phyloP scores from a whole-genome alignment of 2,113 vertebrate species.

The Meriones unguiculatus region DNA sequence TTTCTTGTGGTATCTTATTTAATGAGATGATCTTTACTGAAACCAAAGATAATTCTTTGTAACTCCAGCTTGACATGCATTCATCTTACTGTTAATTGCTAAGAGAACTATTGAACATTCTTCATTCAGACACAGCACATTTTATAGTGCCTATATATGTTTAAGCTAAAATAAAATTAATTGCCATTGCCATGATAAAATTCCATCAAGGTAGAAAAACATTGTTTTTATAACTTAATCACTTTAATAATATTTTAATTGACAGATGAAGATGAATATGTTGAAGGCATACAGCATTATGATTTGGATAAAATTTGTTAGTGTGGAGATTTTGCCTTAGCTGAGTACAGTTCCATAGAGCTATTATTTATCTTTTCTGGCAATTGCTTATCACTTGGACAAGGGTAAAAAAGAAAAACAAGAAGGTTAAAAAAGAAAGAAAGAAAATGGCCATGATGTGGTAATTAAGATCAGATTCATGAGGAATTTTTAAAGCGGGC shows the following conservation, averaged over 20 bases:
- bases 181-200: not conserved
- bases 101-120: not conserved
- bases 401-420: not conserved
- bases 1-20: not conserved
- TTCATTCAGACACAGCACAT: not conserved
- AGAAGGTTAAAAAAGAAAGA: not conserved
- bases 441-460: not conserved
- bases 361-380: conserved; percentile 31
- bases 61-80: not conserved
- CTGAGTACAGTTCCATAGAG: not conserved
- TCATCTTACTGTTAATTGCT: conserved; percentile 20
- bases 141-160: not conserved
- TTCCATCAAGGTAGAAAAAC: not conserved
- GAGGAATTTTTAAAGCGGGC: conserved; percentile 41
- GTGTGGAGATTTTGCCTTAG: not conserved
- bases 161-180: conserved; percentile 6
- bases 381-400: conserved; percentile 40
- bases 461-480: not conserved
- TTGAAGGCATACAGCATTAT: not conserved
- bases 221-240: not conserved
- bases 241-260: conserved; percentile 4
- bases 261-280: not conserved
- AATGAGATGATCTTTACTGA: conserved; percentile 12
- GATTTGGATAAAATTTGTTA: not conserved
- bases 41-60: not conserved